Evolutionary conservation across 2,113 vertebrate genomes (phyloP).

Genomic region (Perca fluviatilis): DNA sequence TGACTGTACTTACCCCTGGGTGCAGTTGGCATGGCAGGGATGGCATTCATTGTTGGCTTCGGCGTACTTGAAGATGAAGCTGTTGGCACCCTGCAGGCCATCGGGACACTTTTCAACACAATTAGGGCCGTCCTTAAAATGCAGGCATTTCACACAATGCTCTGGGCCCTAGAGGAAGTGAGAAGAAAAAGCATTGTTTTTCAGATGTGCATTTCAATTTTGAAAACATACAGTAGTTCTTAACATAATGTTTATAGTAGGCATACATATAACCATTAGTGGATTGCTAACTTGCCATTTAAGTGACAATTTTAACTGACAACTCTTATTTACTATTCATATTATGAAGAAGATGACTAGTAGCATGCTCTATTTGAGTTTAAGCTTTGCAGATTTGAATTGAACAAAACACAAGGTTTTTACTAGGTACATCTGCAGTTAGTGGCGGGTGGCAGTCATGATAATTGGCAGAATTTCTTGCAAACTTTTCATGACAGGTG

Average conservation of each 20-base stretch:
- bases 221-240: not conserved
- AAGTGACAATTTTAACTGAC: not conserved
- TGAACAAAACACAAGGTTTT: not conserved
- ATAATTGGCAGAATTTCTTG: not conserved
- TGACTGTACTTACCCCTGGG: constrained; percentile 88
- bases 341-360: not conserved
- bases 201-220: constrained; percentile 3
- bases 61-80: constrained; percentile 98
- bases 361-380: not conserved
- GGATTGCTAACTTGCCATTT: not conserved
- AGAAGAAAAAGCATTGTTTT: not conserved
- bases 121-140: constrained; percentile 98
- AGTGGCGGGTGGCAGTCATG: not conserved
- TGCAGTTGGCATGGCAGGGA: constrained; percentile 96
- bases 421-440: not conserved
- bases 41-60: constrained; percentile 95
- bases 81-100: constrained; percentile 95
- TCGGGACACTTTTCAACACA: constrained; percentile 99
- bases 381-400: not conserved
- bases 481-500: not conserved
- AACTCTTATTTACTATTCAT: not conserved
- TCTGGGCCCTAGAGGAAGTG: constrained; percentile 90
- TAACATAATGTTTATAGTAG: not conserved
- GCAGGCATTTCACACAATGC: constrained; percentile 95
- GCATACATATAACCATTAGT: not conserved